These are phyloP conservation scores for Lophius piscatorius DNA, from an alignment of 2,113 vertebrate species.

Conservation along the genomic window DNA sequence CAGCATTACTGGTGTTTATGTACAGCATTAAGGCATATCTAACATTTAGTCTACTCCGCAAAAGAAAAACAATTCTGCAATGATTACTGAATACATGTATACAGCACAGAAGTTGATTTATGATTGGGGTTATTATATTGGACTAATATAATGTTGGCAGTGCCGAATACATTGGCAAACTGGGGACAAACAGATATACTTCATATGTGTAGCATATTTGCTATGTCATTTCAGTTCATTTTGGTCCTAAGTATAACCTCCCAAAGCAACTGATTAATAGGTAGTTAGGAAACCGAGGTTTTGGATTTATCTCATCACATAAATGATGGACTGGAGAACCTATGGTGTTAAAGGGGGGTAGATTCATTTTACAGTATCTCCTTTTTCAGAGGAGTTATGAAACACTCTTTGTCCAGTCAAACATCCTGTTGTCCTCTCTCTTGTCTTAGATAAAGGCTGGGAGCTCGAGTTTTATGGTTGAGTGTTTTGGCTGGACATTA, in stretches of 20 bases:
- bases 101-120: too few relatives aligned
- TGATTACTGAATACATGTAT: too few relatives aligned
- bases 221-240: too few relatives aligned
- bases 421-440: conserved; percentile 53
- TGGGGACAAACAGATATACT: too few relatives aligned
- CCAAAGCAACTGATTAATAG: background rate
- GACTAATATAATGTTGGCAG: too few relatives aligned
- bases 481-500: conserved; percentile 33
- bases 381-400: conserved; percentile 52
- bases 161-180: too few relatives aligned
- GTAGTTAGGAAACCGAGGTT: conserved; percentile 11
- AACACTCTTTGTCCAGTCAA: conserved; percentile 66
- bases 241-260: background rate
- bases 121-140: too few relatives aligned
- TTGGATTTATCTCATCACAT: conserved; percentile 17
- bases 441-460: conserved; percentile 59
- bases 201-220: too few relatives aligned
- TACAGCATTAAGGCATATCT: too few relatives aligned
- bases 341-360: conserved; percentile 8
- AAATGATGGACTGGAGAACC: conserved; percentile 15
- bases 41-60: too few relatives aligned
- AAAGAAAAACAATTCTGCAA: too few relatives aligned
- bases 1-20: too few relatives aligned
- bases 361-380: conserved; percentile 32
- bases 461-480: conserved; percentile 33